These are phyloP conservation scores for Dryococelus australis DNA, from an alignment of 2,888 invertebrate genomes.

Conservation along the genomic window DNA sequence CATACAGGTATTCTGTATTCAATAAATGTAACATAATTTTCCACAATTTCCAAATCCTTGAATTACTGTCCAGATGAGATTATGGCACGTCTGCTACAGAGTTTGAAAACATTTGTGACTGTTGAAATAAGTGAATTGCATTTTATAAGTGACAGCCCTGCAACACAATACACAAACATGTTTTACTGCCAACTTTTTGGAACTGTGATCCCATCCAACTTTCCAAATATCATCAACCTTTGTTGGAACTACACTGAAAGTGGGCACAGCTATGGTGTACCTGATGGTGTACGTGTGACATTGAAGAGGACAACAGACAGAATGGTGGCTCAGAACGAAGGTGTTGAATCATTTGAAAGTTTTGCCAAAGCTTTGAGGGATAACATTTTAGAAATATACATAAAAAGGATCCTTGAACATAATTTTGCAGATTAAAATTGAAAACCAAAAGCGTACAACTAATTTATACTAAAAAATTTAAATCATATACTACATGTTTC, in stretches of 20 bases:
- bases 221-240: constrained; percentile 4
- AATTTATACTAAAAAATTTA: too few species aligned
- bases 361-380: too few species aligned
- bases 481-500: too few species aligned
- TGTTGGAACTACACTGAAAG: not conserved
- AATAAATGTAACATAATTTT: not conserved
- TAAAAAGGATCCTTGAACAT: not conserved
- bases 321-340: constrained; percentile 10
- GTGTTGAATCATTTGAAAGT: not conserved
- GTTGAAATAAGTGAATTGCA: too few species aligned
- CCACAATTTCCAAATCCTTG: not conserved
- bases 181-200: not conserved
- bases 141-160: constrained; percentile 4
- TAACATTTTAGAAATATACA: not conserved
- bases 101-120: not conserved
- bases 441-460: not conserved
- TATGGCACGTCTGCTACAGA: not conserved
- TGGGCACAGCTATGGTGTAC: not conserved
- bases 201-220: not conserved
- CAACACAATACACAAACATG: not conserved
- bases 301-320: not conserved
- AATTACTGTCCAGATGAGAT: not conserved
- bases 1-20: too few species aligned
- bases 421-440: not conserved
- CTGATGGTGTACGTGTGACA: not conserved